A percentile compares a stretch with the other conserved stretches of the same genome.
Evolutionary conservation across 2,113 vertebrate genomes (phyloP).

Genomic region (Etia nguti): DNA sequence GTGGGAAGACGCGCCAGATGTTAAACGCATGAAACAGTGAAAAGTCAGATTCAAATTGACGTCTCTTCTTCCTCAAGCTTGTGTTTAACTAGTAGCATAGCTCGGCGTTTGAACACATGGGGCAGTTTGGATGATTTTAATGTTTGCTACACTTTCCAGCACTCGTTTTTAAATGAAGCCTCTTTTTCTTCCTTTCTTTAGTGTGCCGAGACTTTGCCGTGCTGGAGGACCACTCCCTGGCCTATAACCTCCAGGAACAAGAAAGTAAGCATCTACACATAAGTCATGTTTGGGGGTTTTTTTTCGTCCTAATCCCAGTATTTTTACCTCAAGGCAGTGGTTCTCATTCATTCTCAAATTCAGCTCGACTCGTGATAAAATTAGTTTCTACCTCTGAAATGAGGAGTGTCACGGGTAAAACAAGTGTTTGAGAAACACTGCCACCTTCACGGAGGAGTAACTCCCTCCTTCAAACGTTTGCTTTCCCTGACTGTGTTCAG

Average conservation of each 20-base stretch:
- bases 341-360: not conserved
- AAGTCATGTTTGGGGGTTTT: not conserved
- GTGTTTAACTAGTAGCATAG: not conserved
- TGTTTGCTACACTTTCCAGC: not conserved
- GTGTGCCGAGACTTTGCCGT: slow-evolving; percentile 94
- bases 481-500: not conserved
- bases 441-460: not conserved
- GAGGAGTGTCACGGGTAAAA: not conserved
- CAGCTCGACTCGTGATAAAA: not conserved
- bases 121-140: too few relatives aligned
- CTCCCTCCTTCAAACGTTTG: not conserved
- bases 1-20: not conserved
- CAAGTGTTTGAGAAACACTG: not conserved
- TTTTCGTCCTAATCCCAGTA: not conserved
- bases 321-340: not conserved
- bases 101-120: not conserved
- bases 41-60: not conserved
- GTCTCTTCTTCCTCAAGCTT: not conserved
- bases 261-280: slow-evolving; percentile 84
- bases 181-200: slow-evolving; percentile 39
- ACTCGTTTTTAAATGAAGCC: not conserved
- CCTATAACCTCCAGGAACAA: slow-evolving; percentile 95
- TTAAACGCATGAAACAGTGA: not conserved
- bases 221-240: slow-evolving; percentile 92
- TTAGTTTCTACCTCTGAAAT: not conserved